A percentile compares a stretch with the other conserved stretches of the same genome.
phyloP scores from a whole-genome alignment of 2,113 vertebrate species.

The Tyrannus savana region DNA sequence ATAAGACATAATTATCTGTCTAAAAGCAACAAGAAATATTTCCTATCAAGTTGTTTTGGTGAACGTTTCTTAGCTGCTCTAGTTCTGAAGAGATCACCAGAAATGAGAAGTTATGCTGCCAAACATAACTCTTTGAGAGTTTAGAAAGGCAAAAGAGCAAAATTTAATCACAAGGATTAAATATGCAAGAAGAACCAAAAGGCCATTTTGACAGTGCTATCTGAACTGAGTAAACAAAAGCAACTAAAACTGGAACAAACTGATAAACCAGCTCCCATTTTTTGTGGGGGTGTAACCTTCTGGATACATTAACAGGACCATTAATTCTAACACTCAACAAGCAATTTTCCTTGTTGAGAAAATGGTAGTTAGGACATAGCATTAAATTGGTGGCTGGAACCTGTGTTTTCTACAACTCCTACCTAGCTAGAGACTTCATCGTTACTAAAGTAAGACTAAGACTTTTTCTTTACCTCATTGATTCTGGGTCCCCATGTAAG shows the following conservation, averaged over 20 bases:
- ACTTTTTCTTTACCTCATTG: not conserved
- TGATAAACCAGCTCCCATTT: not conserved
- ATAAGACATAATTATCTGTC: not conserved
- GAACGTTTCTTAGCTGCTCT: not conserved
- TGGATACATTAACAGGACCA: not conserved
- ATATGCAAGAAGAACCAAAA: not conserved
- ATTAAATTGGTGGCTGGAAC: not conserved
- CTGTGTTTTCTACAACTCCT: not conserved
- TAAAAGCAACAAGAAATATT: not conserved
- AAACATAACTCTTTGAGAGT: not conserved
- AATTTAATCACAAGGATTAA: not conserved
- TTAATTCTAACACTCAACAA: not conserved
- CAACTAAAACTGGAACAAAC: not conserved
- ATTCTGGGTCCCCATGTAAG: not conserved
- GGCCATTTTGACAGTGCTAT: not conserved
- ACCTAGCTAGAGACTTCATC: not conserved
- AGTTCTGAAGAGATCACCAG: not conserved
- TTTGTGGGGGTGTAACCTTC: not conserved
- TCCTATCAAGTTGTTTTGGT: not conserved
- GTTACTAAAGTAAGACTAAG: not conserved
- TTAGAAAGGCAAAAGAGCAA: not conserved
- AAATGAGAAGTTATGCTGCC: not conserved
- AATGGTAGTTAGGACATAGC: not conserved
- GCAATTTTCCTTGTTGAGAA: not conserved
- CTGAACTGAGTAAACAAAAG: not conserved